Conservation (phyloP, 2,113 vertebrate genomes). For the Albula glossodonta region DNA sequence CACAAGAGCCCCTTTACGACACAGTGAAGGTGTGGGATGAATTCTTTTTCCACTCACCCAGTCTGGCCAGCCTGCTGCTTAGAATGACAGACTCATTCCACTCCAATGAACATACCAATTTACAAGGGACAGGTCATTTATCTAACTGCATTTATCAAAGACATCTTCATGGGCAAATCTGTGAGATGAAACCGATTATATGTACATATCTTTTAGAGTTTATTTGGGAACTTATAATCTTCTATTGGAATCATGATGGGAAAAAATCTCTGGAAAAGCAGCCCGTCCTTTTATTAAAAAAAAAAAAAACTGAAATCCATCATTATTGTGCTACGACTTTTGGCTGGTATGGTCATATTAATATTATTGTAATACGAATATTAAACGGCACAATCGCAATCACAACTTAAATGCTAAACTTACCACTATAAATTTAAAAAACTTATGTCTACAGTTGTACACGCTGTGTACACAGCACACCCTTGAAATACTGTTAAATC, state of each 20-base stretch:
- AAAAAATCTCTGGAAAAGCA: too few relatives aligned
- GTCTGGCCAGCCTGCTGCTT: not conserved
- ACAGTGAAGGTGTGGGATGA: not conserved
- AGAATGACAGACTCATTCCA: not conserved
- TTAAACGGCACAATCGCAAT: not conserved
- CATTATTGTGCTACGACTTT: too few relatives aligned
- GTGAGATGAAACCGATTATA: not conserved
- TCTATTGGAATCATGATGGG: not conserved
- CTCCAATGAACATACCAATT: not conserved
- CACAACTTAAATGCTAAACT: not conserved
- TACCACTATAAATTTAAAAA: not conserved
- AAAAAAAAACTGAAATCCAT: too few relatives aligned
- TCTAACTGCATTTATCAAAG: not conserved
- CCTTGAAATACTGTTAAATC: not conserved
- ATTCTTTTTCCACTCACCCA: not conserved
- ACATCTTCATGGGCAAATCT: not conserved
- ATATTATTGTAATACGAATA: not conserved
- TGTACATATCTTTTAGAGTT: not conserved
- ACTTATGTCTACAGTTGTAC: not conserved
- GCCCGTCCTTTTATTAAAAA: too few relatives aligned
- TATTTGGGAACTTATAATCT: not conserved
- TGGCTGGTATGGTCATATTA: too few relatives aligned
- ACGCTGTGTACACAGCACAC: not conserved
- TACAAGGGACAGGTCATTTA: constrained; percentile 8
- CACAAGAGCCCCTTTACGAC: constrained; percentile 5